Evolutionary conservation across 2,797 vertebrate species (phyloP), one percentile per base, ranked within the genome.

Genomic region (Hydrolagus colliei): DNA sequence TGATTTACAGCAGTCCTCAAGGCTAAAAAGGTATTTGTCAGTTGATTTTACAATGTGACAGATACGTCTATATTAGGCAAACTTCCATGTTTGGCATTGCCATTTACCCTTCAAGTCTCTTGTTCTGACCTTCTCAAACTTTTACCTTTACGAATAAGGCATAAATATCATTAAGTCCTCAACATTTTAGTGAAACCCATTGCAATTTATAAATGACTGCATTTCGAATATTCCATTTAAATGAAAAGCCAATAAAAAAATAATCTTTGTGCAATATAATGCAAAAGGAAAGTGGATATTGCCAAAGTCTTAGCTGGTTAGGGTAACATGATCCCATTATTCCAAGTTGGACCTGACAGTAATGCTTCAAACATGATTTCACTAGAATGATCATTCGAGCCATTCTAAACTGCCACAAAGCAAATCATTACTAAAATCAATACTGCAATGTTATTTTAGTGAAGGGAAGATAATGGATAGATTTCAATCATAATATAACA

Each of bases 241-340:
- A 84, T 71, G 65, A 71, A 84, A 71, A 67, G 68, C 79, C 79
- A 68, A 68, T 32, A 67, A 68, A 82, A 67, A 82, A 67, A 68
- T 9, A 68, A 32, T 84, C 67, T 68, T 84, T 20, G 79, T 84
- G 79, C 79, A 84, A 84, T 35, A 84, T n/a, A 71, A 68, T 68
- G 79, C 65, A 41, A 41, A 84, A 3, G 41, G 41, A 52, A 32
- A 67, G 27, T 82, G 79, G 68, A 82, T 10, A 52, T 4, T 2
- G 4, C 18, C 32, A 4, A 52, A 52, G 68, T 35, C 32, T 35
- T 16, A 84, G 41, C 4, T 18, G 9, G 65, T 35, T 67, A 84
- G 65, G 63, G 6, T 84, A 71, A 84, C 16, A 0, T n/a, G 16
- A 84, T 84, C 65, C 35, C 79, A 52, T 52, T 52, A 3, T 52